Evolutionary conservation across 1,140 invertebrate species (phyloP).

Genomic region (Adoxophyes honmai): DNA sequence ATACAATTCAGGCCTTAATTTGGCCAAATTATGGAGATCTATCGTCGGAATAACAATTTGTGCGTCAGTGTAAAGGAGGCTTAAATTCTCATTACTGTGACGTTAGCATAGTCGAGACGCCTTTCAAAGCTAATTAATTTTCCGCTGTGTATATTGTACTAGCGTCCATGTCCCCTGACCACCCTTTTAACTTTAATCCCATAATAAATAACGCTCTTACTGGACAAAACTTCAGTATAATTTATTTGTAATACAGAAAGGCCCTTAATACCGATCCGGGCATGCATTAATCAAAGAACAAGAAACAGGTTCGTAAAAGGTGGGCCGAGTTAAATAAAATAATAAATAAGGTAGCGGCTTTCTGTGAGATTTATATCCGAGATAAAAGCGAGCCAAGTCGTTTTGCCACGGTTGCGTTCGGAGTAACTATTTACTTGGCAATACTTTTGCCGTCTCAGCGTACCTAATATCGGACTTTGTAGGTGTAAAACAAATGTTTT

Average conservation of each 20-base stretch:
- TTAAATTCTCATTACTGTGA: background rate
- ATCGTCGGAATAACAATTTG: conserved; percentile 3
- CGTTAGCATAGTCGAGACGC: background rate
- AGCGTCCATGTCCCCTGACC: background rate
- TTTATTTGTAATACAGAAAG: conserved; percentile 42
- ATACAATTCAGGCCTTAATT: conserved; percentile 6
- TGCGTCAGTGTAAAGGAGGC: background rate
- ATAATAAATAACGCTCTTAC: conserved; percentile 68
- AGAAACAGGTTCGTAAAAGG: conserved; percentile 68
- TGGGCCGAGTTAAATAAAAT: conserved; percentile 67
- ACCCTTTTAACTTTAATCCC: conserved; percentile 22
- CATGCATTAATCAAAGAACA: conserved; percentile 64
- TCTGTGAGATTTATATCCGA: conserved; percentile 72
- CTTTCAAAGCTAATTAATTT: conserved; percentile 10
- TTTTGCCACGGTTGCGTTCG: conserved; percentile 35
- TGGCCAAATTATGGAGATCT: conserved; percentile 6
- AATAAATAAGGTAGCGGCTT: conserved; percentile 68
- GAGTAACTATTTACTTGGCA: background rate
- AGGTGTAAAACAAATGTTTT: no score
- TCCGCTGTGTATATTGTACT: background rate
- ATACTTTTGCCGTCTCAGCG: background rate
- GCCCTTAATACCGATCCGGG: conserved; percentile 58
- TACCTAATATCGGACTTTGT: background rate
- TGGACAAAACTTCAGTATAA: conserved; percentile 55
- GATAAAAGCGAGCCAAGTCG: conserved; percentile 62